Evolutionary conservation across 2,113 vertebrate species (phyloP).

Genomic region (Bagarius yarrelli): DNA sequence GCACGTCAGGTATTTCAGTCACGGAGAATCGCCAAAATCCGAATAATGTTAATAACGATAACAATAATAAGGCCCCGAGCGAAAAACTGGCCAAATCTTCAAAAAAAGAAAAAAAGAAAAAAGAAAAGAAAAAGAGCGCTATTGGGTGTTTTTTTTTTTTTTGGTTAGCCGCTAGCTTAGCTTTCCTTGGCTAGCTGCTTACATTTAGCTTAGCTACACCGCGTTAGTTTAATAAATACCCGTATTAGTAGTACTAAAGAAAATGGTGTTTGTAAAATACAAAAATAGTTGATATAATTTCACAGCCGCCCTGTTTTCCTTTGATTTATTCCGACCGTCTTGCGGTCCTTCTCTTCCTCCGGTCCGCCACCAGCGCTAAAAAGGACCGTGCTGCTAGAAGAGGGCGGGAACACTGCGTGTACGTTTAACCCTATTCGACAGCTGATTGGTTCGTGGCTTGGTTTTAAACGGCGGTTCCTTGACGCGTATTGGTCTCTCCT

Average conservation of each 20-base stretch:
- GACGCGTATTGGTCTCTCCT: slow-evolving; percentile 54
- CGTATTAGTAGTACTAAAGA: slow-evolving; percentile 41
- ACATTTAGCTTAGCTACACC: slow-evolving; percentile 40
- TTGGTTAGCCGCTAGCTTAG: slow-evolving; percentile 31
- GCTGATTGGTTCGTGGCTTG: neutral
- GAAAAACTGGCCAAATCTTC: neutral
- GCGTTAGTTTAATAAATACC: slow-evolving; percentile 49
- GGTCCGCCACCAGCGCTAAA: slow-evolving; percentile 16
- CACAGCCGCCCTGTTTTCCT: slow-evolving; percentile 33
- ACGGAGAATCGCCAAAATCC: slow-evolving; percentile 47
- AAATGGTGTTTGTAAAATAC: slow-evolving; percentile 38
- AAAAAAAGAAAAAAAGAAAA: neutral
- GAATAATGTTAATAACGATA: slow-evolving; percentile 26
- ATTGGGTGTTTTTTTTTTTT: neutral
- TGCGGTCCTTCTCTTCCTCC: slow-evolving; percentile 1
- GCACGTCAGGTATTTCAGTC: slow-evolving; percentile 60
- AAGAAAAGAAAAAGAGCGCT: slow-evolving; percentile 10
- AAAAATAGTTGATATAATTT: slow-evolving; percentile 20
- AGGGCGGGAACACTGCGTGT: neutral
- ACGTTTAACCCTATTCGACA: neutral
- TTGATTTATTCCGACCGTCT: neutral
- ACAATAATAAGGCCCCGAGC: slow-evolving; percentile 30
- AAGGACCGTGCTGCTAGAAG: neutral
- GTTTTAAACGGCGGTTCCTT: neutral
- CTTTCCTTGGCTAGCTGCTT: slow-evolving; percentile 44